Evolutionary conservation across 2,113 vertebrate genomes (phyloP).

Genomic region (Phylloscopus trochiloides): DNA sequence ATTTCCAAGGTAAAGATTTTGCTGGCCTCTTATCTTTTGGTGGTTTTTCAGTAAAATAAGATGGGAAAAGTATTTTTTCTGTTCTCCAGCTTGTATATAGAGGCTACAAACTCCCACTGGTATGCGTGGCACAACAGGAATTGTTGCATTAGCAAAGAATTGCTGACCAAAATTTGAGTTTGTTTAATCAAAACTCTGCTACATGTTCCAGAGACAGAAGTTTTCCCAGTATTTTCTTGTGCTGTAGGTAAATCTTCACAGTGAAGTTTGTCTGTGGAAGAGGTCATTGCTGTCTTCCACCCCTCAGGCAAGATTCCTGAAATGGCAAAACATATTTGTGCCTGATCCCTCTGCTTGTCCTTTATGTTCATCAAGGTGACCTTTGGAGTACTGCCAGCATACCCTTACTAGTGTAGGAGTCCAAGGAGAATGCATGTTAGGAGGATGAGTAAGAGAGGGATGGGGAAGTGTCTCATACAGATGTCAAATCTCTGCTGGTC

Average conservation of each 20-base stretch:
- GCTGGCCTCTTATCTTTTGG: background rate
- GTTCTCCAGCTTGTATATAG: background rate
- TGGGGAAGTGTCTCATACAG: background rate
- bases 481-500: background rate
- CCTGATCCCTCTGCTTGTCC: background rate
- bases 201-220: background rate
- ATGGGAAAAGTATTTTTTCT: background rate
- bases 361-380: background rate
- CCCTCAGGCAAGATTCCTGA: background rate
- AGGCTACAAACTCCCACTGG: background rate
- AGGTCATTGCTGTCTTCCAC: accelerated
- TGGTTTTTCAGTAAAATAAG: background rate
- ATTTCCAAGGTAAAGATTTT: background rate
- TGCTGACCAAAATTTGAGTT: background rate
- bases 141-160: background rate
- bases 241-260: background rate
- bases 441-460: background rate
- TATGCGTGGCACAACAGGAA: background rate
- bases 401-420: too few relatives aligned
- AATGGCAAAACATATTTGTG: background rate
- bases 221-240: background rate
- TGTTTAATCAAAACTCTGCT: background rate
- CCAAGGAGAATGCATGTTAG: background rate
- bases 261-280: background rate
- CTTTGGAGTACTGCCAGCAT: background rate